These are phyloP conservation scores for Maylandia zebra DNA, from an alignment of 2,113 vertebrate genomes.

Conservation along the genomic window DNA sequence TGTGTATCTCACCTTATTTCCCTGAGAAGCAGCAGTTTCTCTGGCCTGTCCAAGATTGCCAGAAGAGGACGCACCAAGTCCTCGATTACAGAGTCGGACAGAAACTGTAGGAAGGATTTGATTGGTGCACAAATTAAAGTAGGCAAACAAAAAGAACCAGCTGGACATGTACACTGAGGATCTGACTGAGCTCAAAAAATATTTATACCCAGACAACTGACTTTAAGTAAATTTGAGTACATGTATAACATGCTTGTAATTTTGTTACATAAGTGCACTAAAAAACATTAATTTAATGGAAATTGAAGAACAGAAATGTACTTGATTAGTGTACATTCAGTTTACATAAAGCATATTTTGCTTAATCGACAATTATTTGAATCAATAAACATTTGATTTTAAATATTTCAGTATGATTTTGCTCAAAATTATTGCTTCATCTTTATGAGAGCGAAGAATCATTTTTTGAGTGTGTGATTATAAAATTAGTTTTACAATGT, in stretches of 20 bases:
- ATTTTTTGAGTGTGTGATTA: neutral
- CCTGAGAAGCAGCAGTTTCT: constrained; percentile 86
- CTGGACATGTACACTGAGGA: neutral
- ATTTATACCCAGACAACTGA: neutral
- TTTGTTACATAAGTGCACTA: neutral
- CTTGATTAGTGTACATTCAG: neutral
- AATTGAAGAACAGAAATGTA: neutral
- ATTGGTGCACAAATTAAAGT: neutral
- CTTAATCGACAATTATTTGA: neutral
- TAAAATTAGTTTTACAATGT: neutral
- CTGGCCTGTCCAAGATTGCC: constrained; percentile 87
- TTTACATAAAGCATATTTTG: neutral
- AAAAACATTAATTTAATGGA: neutral
- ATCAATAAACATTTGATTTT: neutral
- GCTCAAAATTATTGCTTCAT: neutral
- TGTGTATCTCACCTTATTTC: constrained; percentile 79
- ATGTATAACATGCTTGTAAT: neutral
- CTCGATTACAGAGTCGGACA: constrained; percentile 78
- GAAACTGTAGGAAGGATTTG: constrained; percentile 70
- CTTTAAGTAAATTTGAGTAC: neutral
- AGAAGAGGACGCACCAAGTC: constrained; percentile 88
- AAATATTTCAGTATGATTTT: neutral
- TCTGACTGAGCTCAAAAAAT: neutral
- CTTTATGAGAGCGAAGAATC: neutral
- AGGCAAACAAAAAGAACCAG: neutral